Evolutionary conservation across 2,888 invertebrate genomes (phyloP), one percentile per base, ranked within the genome.

Genomic region (Saturnia pavonia): DNA sequence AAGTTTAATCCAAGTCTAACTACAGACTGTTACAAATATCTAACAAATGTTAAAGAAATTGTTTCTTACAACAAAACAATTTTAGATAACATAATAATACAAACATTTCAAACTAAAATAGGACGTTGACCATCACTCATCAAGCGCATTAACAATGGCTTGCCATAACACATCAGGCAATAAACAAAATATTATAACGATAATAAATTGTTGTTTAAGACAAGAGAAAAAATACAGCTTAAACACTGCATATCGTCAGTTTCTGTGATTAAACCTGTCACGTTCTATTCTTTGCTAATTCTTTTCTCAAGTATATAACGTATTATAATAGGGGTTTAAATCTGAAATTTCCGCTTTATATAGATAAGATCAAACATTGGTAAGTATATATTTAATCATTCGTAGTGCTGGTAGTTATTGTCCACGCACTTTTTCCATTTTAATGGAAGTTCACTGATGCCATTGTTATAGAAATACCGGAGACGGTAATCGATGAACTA

Each of bases 151-250:
- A 65, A 69, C 65, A 48, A 43, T 51, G 51, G 16, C 43, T 63
- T 54, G 68, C 48, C 68, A 71, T 51, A 71, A 71, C 68, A 63
- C 68, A 43, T 71, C 71, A 71, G 67, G 63, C 25, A 71, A 69
- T 71, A 71, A 68, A 71, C 65, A 71, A 71, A 68, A 71, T 43
- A 45, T 69, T 69, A 69, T 43, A 67, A 45, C 57, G 57, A 45
- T 71, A 42, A 71, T 71, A 65, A 68, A 71, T 71, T 65, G 65
- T 60, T 40, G 65, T 67, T 68, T 63, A 71, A 63, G 19, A 69
- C 51, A 71, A 68, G 68, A 65, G 48, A 71, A 65, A 71, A 69
- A 71, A 65, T 68, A 11, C 51, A 65, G 65, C 25, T 51, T 8
- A 11, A 65, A 65, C 40, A 40, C 40, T 40, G 65, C 40, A 40